Evolutionary conservation across 1,140 invertebrate genomes (phyloP).

Genomic region (Himalopsyche phryganea): DNA sequence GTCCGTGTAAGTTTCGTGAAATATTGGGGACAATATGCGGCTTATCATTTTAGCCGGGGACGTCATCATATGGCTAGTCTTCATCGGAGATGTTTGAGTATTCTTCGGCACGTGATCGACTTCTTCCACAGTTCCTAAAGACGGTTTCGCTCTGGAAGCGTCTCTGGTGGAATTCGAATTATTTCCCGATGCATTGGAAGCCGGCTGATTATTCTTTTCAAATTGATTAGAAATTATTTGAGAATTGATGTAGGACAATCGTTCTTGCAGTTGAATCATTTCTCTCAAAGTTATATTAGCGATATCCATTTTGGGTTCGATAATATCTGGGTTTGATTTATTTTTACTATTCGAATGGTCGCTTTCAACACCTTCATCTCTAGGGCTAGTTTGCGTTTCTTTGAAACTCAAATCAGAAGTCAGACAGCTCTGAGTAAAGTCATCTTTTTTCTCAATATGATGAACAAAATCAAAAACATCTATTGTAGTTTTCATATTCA

Average conservation of each 20-base stretch:
- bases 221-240: conserved; percentile 8
- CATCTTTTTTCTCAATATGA: conserved; percentile 44
- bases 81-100: conserved; percentile 47
- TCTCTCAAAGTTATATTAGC: conserved; percentile 13
- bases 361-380: not conserved
- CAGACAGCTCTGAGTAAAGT: conserved; percentile 41
- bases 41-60: conserved; percentile 47
- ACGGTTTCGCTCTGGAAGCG: not conserved
- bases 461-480: conserved; percentile 50
- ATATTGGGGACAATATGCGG: conserved; percentile 47
- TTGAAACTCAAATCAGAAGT: conserved; percentile 9
- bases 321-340: conserved; percentile 4
- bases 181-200: not conserved
- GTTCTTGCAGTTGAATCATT: conserved; percentile 15
- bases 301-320: conserved; percentile 10
- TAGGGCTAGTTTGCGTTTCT: conserved; percentile 28
- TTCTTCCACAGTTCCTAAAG: not conserved
- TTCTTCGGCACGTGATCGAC: conserved; percentile 38
- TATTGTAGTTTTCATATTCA: conserved; percentile 45
- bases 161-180: not conserved
- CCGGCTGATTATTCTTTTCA: not conserved
- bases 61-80: conserved; percentile 40
- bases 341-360: conserved; percentile 1
- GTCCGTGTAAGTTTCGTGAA: conserved; percentile 36
- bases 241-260: conserved; percentile 11